Conservation (phyloP, 1,140 invertebrate genomes). For the Aphis gossypii region DNA sequence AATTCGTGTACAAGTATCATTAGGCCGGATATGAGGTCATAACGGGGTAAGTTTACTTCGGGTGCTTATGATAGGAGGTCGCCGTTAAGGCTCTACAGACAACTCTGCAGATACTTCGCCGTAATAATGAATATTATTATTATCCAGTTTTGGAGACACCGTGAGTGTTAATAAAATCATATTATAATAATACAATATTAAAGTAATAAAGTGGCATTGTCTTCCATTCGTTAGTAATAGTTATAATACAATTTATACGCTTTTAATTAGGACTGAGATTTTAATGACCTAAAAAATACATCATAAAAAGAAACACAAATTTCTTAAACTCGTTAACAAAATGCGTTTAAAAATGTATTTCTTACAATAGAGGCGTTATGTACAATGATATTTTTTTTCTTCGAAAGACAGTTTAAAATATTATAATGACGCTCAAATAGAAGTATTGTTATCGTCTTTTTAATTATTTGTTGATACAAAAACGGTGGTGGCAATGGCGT, state of each 20-base stretch:
- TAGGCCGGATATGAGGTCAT: background rate
- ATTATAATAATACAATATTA: background rate
- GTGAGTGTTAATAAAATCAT: background rate
- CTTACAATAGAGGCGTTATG: too few species aligned
- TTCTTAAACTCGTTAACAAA: too few species aligned
- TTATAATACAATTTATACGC: background rate
- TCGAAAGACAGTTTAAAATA: too few species aligned
- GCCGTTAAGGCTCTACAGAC: background rate
- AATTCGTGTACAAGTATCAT: background rate
- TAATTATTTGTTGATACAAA: too few species aligned
- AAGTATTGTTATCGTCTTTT: too few species aligned
- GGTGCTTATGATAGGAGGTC: background rate
- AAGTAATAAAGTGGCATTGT: background rate
- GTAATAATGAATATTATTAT: background rate
- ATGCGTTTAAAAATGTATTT: too few species aligned
- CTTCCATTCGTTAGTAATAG: background rate
- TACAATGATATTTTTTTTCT: too few species aligned
- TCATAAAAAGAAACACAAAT: background rate
- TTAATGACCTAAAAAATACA: background rate
- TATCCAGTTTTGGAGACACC: background rate
- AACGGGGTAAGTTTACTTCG: too few species aligned
- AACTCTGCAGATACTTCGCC: background rate
- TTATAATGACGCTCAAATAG: too few species aligned
- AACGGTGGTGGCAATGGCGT: too few species aligned
- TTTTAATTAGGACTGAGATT: background rate